A percentile compares a stretch with the other conserved stretches of the same genome.
Conservation (phyloP, 2,888 invertebrate genomes). For the Biston stratarius region DNA sequence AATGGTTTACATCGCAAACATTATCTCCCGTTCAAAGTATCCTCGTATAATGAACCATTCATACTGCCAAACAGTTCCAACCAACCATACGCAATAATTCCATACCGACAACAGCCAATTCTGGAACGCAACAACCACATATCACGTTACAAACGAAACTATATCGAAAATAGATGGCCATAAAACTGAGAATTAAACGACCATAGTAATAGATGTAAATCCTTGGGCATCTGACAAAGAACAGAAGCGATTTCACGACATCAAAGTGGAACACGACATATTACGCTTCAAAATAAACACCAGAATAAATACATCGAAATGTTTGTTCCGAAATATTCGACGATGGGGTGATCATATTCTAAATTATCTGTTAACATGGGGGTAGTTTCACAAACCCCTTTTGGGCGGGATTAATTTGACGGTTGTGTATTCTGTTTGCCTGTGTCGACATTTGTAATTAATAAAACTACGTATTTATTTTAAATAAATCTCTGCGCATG, state of each 20-base stretch:
- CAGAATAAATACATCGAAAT: slow-evolving; percentile 85
- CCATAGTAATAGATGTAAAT: slow-evolving; percentile 78
- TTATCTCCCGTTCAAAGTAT: slow-evolving; percentile 79
- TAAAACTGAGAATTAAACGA: slow-evolving; percentile 81
- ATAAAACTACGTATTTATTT: slow-evolving; percentile 49
- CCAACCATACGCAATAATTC: slow-evolving; percentile 87
- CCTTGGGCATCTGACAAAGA: slow-evolving; percentile 82
- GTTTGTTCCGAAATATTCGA: slow-evolving; percentile 83
- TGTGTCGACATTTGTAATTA: slow-evolving; percentile 73
- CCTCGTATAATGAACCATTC: slow-evolving; percentile 86
- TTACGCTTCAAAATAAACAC: slow-evolving; percentile 86
- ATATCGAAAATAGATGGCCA: slow-evolving; percentile 76
- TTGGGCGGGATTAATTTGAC: slow-evolving; percentile 80
- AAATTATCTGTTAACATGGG: slow-evolving; percentile 81
- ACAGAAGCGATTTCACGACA: slow-evolving; percentile 86
- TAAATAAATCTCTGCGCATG: slow-evolving; percentile 2
- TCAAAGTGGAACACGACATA: slow-evolving; percentile 87
- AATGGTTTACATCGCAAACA: slow-evolving; percentile 85
- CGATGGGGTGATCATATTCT: slow-evolving; percentile 81
- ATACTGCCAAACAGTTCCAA: slow-evolving; percentile 84
- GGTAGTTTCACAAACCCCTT: slow-evolving; percentile 78
- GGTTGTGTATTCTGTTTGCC: slow-evolving; percentile 66
- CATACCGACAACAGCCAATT: slow-evolving; percentile 60
- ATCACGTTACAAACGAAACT: slow-evolving; percentile 76
- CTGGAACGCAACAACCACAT: slow-evolving; percentile 67